Evolutionary conservation across 2,113 vertebrate species (phyloP), one percentile per base, ranked within the genome.

Genomic region (Corynorhinus townsendii): DNA sequence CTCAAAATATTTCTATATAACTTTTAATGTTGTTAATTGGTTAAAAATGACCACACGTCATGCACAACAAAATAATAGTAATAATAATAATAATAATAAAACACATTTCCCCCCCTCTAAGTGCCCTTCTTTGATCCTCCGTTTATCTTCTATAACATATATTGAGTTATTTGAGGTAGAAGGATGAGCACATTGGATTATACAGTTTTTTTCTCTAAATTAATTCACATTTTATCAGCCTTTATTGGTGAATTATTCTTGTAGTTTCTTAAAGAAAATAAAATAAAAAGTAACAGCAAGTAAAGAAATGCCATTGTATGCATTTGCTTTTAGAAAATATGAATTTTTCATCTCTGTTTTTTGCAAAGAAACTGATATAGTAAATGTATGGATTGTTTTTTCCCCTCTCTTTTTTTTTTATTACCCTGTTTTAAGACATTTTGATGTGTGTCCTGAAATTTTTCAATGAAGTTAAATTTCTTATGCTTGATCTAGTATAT

Each of bases 351-450:
- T 26, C 16, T 35, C 14, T 7, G 7, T 84, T 73, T 77, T 90
- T 66, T 26, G 52, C 19, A 77, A 40, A 12, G 26, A 92, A 85
- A 79, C 14, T 17, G 9, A 68, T 47, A 38, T 3, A 84, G 12
- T 52, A 83, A 89, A n/a, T 40, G 49, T 9, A n/a, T 15, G 11
- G 20, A 1, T 35, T 52, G 26, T 64, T 90, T 33, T 28, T 86
- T 45, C 20, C 15, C 75, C 72, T n/a, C 38, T 35, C 20, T 40
- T 90, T 72, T 83, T 47, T 90, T 72, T 86, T 35, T 0, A 43
- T 84, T 75, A 83, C 72, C 85, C 54, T 95, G 77, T 72, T 89
- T 94, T 54, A 93, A 89, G 49, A 89, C 22, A 90, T 75, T 97
- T 80, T 97, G 66, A 56, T 83, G 59, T 62, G 16, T 52, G 62